Percentiles rank a stretch among this genome's conserved stretches.
Conservation (phyloP, 2,888 invertebrate genomes). For the Agrotis clavis region DNA sequence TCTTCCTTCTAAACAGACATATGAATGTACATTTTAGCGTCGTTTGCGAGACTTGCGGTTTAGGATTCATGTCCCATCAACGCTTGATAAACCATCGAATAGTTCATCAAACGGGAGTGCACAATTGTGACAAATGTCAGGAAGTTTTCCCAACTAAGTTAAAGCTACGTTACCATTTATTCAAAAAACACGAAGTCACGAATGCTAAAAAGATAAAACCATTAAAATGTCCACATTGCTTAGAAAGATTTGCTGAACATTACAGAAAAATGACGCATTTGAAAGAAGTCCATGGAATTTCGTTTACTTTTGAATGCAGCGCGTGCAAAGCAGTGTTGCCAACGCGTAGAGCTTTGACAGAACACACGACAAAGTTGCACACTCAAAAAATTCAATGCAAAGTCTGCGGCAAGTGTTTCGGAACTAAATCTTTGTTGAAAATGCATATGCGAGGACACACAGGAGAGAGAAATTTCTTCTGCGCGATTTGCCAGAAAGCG, state of each 20-base stretch:
- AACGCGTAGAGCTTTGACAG: constrained; percentile 83
- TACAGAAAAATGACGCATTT: constrained; percentile 87
- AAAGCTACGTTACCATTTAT: constrained; percentile 83
- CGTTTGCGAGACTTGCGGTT: constrained; percentile 87
- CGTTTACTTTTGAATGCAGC: constrained; percentile 84
- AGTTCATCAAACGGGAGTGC: constrained; percentile 83
- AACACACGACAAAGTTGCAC: constrained; percentile 85
- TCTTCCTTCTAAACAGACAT: constrained; percentile 84
- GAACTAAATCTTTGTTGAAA: constrained; percentile 81
- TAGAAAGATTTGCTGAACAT: constrained; percentile 86
- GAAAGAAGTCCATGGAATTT: constrained; percentile 83
- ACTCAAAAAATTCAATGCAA: constrained; percentile 86
- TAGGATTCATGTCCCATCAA: constrained; percentile 87
- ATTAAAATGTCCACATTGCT: constrained; percentile 86
- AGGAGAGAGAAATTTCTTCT: constrained; percentile 85
- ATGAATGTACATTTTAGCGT: constrained; percentile 88
- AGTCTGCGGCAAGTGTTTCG: constrained; percentile 85
- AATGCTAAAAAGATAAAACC: constrained; percentile 84
- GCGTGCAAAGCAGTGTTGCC: constrained; percentile 81
- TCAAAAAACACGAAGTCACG: constrained; percentile 83
- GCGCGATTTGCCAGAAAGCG: constrained; percentile 83
- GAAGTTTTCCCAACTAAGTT: constrained; percentile 84
- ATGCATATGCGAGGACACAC: constrained; percentile 85
- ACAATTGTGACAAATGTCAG: constrained; percentile 84
- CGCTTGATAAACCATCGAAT: constrained; percentile 83